Base-by-base conservation (phyloP, 2,113 vertebrate species). In the Menura novaehollandiae region DNA sequence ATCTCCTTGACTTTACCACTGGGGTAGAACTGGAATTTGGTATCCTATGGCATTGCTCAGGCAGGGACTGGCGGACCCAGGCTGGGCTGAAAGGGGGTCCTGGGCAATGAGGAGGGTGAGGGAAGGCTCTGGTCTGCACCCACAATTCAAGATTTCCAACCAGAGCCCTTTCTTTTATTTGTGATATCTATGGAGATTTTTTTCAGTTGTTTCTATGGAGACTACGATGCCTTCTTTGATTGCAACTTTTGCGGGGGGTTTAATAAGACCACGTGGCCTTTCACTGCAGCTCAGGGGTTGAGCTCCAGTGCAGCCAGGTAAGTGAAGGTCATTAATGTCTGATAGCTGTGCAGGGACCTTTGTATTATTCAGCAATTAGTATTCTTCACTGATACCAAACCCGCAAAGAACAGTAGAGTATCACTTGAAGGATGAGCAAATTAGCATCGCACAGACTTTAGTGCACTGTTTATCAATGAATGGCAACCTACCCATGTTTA, bases 131-230 rank as follows among this genome's bases (percentile, higher is more conserved):
- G 68, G 73, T 3, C 4, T 74, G 26, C 47, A 43, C 3, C 11
- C 1, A 4, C 16, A 16, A 10, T 69, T 91, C 35, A 67, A 20
- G 30, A 71, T 89, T 69, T 55, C 23, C 62, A 79, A 26, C 8
- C 46, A 71, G n/a, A 89, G 8, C 11, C 19, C 11, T 82, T 87
- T 75, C 1, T 8, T 49, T 66, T 72, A 53, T 85, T 88, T 75
- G 23, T 64, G 32, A 44, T 75, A 62, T 33, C 26, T 71, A 7
- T 46, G 46, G 55, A 88, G 59, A 15, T 35, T 75, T 89, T 78
- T 89, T 82, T n/a, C 63, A 46, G 39, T 59, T 76, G 94, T 93
- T 97, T 83, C 97, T 95, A 85, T 94, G 89, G 95, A 89, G 77
- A 97, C 73, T 27, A 14, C 5, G n/a, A 73, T 85, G 79, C 53